Evolutionary conservation across 1,140 invertebrate species (phyloP), one percentile per base, ranked within the genome.

Genomic region (Drusus annulatus): DNA sequence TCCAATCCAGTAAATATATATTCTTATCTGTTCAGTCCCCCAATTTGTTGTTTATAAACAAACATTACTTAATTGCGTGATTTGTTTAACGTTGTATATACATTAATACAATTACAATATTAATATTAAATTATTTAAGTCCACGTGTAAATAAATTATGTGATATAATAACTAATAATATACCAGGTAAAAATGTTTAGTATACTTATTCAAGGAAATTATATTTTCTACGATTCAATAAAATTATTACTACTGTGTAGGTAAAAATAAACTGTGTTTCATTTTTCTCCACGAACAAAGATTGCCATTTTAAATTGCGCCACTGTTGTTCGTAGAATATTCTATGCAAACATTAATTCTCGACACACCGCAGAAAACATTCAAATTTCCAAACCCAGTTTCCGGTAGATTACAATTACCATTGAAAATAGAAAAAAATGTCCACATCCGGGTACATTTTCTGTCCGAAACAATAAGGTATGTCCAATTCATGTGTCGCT

Each of bases 161-260:
- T 65, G 62, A 65, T 65, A 65, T 63, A 63, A 63, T 25, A 1
- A 25, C 7, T 63, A 15, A 36, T 25, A 25, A 25, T 65, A 65
- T n/a, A 65, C 62, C 28, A 28, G 16, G 28, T 31, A 65, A 65
- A 23, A 65, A 31, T 65, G n/a, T 28, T 65, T 31, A 65, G 28
- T 65, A 45, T 45, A 65, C n/a, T 28, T 65, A 2, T 65, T 10
- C 36, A 65, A 65, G 25, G 28, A 65, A 65, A 28, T 13, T 45
- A 45, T 45, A 16, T 65, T 65, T 65, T 65, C n/a, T 65, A 65
- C 62, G 62, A 16, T 25, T 65, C 28, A 65, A 65, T 65, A 65
- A 65, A 28, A 31, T 28, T 28, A 65, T 65, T 65, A 65, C 28
- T 65, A 65, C 21, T 65, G 62, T 31, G 62, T 65, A 65, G 16